Evolutionary conservation across 2,888 invertebrate genomes (phyloP).

Genomic region (Ellobium chinense): DNA sequence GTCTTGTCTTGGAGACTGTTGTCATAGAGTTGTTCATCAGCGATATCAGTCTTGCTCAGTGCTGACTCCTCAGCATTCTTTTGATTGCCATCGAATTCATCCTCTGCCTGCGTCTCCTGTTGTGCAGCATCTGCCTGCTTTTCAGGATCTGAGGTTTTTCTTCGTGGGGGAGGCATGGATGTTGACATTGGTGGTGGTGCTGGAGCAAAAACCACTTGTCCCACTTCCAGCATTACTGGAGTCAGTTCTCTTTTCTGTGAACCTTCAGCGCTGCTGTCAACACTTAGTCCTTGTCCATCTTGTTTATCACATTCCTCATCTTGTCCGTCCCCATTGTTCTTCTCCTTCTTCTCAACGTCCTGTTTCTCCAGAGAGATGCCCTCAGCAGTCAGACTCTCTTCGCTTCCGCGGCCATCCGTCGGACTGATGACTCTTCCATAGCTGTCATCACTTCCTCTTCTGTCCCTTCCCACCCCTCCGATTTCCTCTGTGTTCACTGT

Average conservation of each 20-base stretch:
- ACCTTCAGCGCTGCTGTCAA: neutral
- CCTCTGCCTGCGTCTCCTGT: neutral
- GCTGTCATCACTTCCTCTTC: neutral
- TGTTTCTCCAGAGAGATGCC: constrained; percentile 24
- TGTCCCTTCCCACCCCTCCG: neutral
- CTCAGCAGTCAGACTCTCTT: constrained; percentile 4
- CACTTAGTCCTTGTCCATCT: neutral
- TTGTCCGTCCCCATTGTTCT: neutral
- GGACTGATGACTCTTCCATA: neutral
- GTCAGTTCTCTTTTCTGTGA: neutral
- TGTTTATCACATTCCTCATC: neutral
- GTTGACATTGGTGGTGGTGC: neutral
- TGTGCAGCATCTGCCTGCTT: neutral
- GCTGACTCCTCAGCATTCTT: neutral
- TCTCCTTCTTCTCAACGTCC: constrained; percentile 10
- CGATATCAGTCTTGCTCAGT: neutral
- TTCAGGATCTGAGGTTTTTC: neutral
- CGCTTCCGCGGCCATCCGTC: neutral
- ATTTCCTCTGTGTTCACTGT: neutral
- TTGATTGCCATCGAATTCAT: neutral
- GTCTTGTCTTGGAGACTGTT: neutral
- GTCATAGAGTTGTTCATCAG: neutral
- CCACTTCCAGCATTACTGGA: constrained; percentile 25
- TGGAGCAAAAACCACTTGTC: constrained; percentile 6
- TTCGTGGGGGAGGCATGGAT: neutral